A percentile compares a stretch with the other conserved stretches of the same genome.
phyloP scores from a whole-genome alignment of 2,888 invertebrate species.

The Ernsta delagoae region DNA sequence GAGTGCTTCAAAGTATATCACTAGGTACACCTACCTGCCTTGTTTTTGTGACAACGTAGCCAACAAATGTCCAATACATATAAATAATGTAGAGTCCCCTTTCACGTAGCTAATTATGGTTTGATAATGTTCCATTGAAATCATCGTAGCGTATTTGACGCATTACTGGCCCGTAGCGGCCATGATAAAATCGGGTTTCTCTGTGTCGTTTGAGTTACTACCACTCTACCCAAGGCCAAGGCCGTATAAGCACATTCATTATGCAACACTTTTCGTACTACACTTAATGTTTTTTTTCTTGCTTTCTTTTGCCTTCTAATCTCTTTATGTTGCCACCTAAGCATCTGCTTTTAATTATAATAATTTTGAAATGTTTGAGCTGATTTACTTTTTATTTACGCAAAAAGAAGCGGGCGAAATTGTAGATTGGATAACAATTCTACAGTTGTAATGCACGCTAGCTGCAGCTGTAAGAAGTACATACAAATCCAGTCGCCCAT shows the following conservation, averaged over 20 bases:
- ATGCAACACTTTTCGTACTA: constrained; percentile 28
- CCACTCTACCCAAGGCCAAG: constrained; percentile 28
- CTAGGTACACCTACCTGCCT: too few species aligned
- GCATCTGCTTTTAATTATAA: background rate
- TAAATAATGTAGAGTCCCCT: too few species aligned
- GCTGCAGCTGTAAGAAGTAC: too few species aligned
- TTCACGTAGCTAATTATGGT: background rate
- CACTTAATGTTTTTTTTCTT: constrained; percentile 20
- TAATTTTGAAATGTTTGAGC: background rate
- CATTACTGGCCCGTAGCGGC: constrained; percentile 18
- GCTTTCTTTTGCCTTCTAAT: background rate
- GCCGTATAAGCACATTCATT: constrained; percentile 34
- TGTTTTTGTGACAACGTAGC: too few species aligned
- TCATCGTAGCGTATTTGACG: constrained; percentile 9
- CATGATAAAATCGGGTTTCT: constrained; percentile 19
- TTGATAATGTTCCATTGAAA: constrained; percentile 2
- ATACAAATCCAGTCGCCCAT: too few species aligned
- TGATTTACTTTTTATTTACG: too few species aligned
- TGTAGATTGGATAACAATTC: too few species aligned
- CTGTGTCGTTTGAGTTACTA: constrained; percentile 27
- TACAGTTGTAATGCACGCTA: too few species aligned
- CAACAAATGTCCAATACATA: too few species aligned
- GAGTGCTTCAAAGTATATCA: too few species aligned
- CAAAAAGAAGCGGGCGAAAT: too few species aligned
- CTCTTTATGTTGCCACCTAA: background rate